Evolutionary conservation across 30 jellyfish, hydroid and myxozoan species (phyloP).

Genomic region (Nemopilema nomurai): DNA sequence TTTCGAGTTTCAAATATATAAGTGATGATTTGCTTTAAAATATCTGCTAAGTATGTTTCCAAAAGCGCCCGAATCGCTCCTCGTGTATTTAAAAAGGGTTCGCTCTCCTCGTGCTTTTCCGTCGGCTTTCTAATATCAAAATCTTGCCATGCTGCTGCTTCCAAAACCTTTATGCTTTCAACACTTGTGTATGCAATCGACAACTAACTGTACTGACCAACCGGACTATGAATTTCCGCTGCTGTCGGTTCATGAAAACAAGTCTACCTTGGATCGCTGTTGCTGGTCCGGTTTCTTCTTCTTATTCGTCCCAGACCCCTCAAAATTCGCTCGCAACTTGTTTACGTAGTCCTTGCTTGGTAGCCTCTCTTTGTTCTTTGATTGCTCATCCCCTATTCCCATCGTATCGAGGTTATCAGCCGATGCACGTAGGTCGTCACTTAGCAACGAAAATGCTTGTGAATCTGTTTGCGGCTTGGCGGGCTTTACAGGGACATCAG

Average conservation of each 20-base stretch:
- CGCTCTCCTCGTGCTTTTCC: background rate
- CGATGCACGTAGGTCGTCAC: conserved; percentile 67
- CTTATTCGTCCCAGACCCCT: conserved; percentile 3
- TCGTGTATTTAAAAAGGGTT: too few relatives aligned
- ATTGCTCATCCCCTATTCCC: conserved; percentile 29
- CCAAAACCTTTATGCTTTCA: background rate
- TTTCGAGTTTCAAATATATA: too few relatives aligned
- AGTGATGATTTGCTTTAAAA: too few relatives aligned
- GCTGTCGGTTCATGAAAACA: conserved; percentile 9
- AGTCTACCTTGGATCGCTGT: conserved; percentile 34
- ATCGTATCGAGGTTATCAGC: conserved; percentile 39
- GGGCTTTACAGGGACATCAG: background rate
- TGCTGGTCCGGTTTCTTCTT: background rate
- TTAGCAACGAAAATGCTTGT: conserved; percentile 40
- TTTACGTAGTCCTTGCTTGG: conserved; percentile 59
- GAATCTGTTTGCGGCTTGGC: conserved; percentile 6
- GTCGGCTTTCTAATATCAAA: background rate
- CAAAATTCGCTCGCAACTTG: conserved; percentile 61
- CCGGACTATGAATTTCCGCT: background rate
- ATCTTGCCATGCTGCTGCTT: background rate
- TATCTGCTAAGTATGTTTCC: too few relatives aligned
- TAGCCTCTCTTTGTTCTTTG: conserved; percentile 11
- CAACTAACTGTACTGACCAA: background rate
- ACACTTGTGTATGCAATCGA: background rate
- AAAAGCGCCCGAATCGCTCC: too few relatives aligned